phyloP scores from a whole-genome alignment of 2,113 vertebrate genomes.

The Scolopax mira region DNA sequence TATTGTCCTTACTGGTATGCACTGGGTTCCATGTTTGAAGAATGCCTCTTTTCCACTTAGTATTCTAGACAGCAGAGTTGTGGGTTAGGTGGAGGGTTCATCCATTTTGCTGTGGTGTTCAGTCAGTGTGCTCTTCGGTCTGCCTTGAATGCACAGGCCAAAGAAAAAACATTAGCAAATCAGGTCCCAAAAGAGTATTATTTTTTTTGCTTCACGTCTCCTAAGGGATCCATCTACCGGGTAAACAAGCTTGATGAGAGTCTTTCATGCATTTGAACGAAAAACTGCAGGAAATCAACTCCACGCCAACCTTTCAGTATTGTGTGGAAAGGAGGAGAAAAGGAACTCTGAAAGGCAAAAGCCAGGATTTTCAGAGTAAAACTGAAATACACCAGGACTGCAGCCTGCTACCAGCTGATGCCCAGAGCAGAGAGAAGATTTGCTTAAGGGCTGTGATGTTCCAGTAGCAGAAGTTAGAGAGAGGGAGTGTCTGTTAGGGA shows the following conservation, averaged over 20 bases:
- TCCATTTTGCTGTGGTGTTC: slow-evolving; percentile 5
- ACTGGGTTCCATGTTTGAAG: slow-evolving; percentile 18
- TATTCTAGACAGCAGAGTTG: background rate
- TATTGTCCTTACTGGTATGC: slow-evolving; percentile 32
- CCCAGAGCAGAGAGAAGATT: background rate
- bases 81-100: background rate
- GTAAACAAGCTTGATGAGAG: slow-evolving; percentile 48
- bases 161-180: slow-evolving; percentile 28
- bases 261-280: background rate
- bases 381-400: background rate
- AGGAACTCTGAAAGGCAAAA: background rate
- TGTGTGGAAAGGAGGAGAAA: background rate
- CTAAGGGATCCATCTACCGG: background rate
- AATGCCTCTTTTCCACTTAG: background rate
- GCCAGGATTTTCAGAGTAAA: background rate
- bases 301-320: background rate
- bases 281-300: background rate
- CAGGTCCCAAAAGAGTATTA: background rate
- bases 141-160: background rate
- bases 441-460: background rate
- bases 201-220: background rate
- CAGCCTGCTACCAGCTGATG: background rate
- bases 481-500: background rate
- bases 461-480: background rate
- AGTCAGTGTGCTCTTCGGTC: background rate